Evolutionary conservation across 2,113 vertebrate genomes (phyloP), one percentile per base, ranked within the genome.

Genomic region (Antigone vipio): DNA sequence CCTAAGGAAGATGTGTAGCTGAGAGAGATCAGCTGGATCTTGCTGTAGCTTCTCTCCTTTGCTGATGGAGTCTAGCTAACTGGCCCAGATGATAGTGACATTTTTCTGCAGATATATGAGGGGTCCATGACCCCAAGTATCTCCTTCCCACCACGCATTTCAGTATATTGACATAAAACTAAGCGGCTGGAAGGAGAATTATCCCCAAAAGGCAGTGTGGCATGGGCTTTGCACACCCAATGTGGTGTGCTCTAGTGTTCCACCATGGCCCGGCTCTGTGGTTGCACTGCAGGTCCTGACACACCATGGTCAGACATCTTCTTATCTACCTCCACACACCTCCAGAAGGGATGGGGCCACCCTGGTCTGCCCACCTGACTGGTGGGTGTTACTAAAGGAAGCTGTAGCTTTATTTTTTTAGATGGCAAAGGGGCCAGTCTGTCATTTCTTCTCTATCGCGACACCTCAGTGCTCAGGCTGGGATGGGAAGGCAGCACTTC

Each of bases 371-470:
- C 42, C 42, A n/a, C 14, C 20, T 60, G 52, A 16, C 11, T 1
- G 2, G 7, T 55, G 14, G 50, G 9, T 15, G 6, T 24, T n/a
- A 12, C 34, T 63, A 32, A 76, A 35, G 29, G 60, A n/a, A 40
- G 12, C 29, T 74, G 4, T 47, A 26, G 44, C 42, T 84, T 74
- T 32, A 4, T 29, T 58, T 60, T 68, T 63, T 8, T 6, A 23
- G 47, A 10, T 62, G 27, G 15, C 0, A 2, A 40, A 67, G 35
- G 27, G 47, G 15, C 15, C 32, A 40, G 47, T 40, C 27, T 87
- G 27, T 73, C 30, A 11, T 83, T 55, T 64, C 23, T 7, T 59
- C 2, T 0, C 27, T 49, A 2, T 30, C 1, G 1, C 44, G 52
- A 49, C 42, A 60, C 23, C 32, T 88, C 42, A 62, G 44, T 4